Evolutionary conservation across 2,888 invertebrate genomes (phyloP).

Genomic region (Taphrorychus bicolor): DNA sequence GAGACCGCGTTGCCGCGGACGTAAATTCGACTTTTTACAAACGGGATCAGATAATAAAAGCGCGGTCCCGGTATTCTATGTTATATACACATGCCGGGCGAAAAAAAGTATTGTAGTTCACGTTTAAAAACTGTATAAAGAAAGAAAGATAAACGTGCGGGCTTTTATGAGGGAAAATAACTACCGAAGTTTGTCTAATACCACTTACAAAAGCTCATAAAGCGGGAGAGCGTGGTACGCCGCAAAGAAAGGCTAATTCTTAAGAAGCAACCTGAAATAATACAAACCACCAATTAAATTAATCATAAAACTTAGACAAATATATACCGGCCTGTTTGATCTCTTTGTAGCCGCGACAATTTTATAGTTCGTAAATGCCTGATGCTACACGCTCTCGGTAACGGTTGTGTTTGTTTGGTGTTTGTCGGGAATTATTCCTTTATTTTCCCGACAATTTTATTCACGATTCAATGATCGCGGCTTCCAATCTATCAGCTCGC

Average conservation of each 20-base stretch:
- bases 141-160: background rate
- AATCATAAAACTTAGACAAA: conserved; percentile 57
- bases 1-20: background rate
- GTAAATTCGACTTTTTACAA: background rate
- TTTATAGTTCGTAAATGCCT: conserved; percentile 51
- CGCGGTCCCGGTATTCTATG: too few relatives aligned
- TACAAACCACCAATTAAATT: conserved; percentile 52
- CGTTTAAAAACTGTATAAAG: background rate
- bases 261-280: conserved; percentile 56
- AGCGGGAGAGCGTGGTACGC: conserved; percentile 36
- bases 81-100: background rate
- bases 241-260: conserved; percentile 45
- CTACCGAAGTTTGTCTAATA: conserved; percentile 47
- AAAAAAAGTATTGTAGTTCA: conserved; percentile 1
- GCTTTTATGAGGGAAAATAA: conserved; percentile 41
- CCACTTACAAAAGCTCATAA: conserved; percentile 47
- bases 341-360: conserved; percentile 55
- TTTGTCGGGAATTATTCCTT: conserved; percentile 27
- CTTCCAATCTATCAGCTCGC: conserved; percentile 56
- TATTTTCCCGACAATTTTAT: conserved; percentile 18
- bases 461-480: conserved; percentile 52
- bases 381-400: conserved; percentile 36
- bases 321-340: conserved; percentile 56
- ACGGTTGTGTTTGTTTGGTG: conserved; percentile 45
- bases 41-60: background rate